Percentiles rank a stretch among this genome's conserved stretches.
Conservation (phyloP, 2,888 invertebrate genomes). For the Penaeus monodon region DNA sequence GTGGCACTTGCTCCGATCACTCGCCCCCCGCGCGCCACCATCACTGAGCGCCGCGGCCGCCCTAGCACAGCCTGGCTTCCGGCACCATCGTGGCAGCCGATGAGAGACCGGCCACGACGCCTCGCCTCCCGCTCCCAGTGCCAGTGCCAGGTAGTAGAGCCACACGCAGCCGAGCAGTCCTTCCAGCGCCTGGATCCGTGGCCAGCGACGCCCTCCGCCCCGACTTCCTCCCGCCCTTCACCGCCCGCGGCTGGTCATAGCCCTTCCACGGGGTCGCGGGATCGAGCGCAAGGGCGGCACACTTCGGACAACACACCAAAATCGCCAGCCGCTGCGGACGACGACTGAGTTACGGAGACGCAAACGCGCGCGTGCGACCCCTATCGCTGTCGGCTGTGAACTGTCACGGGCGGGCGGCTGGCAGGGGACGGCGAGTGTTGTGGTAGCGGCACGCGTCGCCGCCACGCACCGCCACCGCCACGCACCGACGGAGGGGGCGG, state of each 20-base stretch:
- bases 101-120: neutral
- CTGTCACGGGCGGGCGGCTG: constrained; percentile 16
- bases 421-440: constrained; percentile 26
- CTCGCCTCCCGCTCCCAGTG: neutral
- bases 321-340: neutral
- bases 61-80: neutral
- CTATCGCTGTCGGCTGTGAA: constrained; percentile 25
- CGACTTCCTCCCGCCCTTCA: neutral
- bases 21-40: neutral
- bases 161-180: constrained; percentile 17
- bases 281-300: neutral
- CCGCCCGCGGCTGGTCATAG: neutral
- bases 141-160: constrained; percentile 4
- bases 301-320: neutral
- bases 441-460: neutral
- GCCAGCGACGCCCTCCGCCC: neutral
- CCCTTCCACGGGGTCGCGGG: neutral
- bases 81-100: neutral
- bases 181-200: constrained; percentile 39
- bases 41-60: neutral
- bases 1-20: neutral
- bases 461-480: neutral
- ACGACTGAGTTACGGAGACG: constrained; percentile 13
- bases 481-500: neutral
- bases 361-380: constrained; percentile 17